Evolutionary conservation across 35 echinoderm and acorn worm species (phyloP), one percentile per base, ranked within the genome.

Genomic region (Anneissia japonica): DNA sequence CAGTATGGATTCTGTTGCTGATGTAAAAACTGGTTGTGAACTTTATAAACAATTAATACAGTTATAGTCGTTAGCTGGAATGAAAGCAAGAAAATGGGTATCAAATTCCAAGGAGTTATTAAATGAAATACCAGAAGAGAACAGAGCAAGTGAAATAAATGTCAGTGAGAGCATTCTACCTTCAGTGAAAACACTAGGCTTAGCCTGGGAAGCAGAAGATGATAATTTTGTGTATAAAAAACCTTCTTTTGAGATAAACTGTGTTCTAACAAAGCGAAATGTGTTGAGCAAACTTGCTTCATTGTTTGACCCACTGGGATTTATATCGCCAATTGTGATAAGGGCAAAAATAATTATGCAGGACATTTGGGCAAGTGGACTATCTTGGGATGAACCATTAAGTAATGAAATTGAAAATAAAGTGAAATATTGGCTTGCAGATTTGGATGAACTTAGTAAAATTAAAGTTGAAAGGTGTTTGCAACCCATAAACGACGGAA

Each of bases 401-500:
- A 12, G 0, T 30, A 28, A 4, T 74, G 51, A 32, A 31, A 36
- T 89, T 11, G 37, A 29, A 31, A 17, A 89, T 23, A 89, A 32
- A 30, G 13, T 89, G 13, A 5, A 16, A 41, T 17, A 82, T 5
- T 89, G 87, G 87, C 16, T 36, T 40, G 55, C 35, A 35, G 56
- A 89, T 39, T n/a, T 82, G 43, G 39, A 75, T 30, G 40, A 87
- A 79, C 73, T 80, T 31, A 36, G 72, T 32, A 1, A 82, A 30
- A 45, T 89, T 17, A 74, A 72, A 81, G 56, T 89, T 0, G 46
- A 79, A 32, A 89, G 87, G 32, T 89, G 79, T 89, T 82, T 89
- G 55, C 41, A 64, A 29, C 87, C 32, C 28, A 26, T 9, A 16
- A 23, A 46, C 0, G 39, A 16, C 1, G 31, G 78, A 38, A n/a